Conservation (phyloP, 2,113 vertebrate species). For the Gorsachius goisagi region DNA sequence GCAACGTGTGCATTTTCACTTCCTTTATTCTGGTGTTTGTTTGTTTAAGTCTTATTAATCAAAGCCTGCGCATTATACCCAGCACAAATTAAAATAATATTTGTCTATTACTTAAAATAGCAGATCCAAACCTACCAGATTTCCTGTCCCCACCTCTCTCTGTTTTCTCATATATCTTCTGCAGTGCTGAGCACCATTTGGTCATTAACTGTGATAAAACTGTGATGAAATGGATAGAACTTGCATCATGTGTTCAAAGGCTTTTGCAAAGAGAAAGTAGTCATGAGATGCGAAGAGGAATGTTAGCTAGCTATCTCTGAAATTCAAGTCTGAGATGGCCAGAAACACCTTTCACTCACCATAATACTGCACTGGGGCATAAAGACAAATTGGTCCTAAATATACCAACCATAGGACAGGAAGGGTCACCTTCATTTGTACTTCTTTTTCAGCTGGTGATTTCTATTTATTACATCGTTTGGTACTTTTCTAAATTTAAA, state of each 20-base stretch:
- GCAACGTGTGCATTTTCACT: neutral
- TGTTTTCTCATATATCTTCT: neutral
- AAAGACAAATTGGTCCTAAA: neutral
- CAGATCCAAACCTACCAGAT: neutral
- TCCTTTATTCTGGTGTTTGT: neutral
- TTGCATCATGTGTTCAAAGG: neutral
- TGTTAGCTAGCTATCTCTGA: neutral
- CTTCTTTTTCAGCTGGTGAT: neutral
- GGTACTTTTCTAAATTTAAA: neutral
- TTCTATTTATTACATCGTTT: neutral
- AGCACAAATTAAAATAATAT: neutral
- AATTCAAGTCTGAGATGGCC: neutral
- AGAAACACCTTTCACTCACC: neutral
- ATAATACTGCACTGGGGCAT: neutral
- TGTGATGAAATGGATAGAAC: neutral
- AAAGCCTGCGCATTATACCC: neutral
- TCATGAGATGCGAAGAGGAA: neutral
- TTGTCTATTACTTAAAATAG: neutral
- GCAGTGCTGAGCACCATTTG: neutral
- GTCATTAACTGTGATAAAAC: neutral
- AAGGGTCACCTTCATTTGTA: neutral
- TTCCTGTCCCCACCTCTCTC: neutral
- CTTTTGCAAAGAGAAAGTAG: neutral
- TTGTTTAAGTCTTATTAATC: neutral
- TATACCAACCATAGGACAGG: neutral